Percentiles rank a stretch among this genome's conserved stretches.
Evolutionary conservation across 2,888 invertebrate species (phyloP).

Genomic region (Lasioglossum zephyrum): DNA sequence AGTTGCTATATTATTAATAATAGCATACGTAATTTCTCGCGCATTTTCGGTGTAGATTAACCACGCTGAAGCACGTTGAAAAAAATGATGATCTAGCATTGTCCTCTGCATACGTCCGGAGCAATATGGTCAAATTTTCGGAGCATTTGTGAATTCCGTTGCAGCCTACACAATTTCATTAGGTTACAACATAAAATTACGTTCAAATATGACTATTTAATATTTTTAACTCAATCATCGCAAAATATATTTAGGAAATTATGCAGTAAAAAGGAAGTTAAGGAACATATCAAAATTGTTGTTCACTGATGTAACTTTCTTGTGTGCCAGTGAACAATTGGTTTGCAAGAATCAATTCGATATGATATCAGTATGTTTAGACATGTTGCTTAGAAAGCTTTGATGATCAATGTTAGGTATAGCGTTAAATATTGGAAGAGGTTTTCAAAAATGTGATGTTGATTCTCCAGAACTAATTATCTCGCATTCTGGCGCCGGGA

Average conservation of each 20-base stretch:
- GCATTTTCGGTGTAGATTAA: not conserved
- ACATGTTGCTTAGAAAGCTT: not conserved
- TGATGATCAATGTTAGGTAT: not conserved
- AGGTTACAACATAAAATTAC: not conserved
- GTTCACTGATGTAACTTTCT: not conserved
- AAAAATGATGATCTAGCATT: not conserved
- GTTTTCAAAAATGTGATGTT: conserved; percentile 10
- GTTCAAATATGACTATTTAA: not conserved
- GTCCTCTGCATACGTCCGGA: not conserved
- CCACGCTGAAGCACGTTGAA: not conserved
- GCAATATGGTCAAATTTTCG: not conserved
- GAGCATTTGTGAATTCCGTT: not conserved
- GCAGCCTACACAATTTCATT: not conserved
- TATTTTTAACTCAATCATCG: not conserved
- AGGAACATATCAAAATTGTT: not conserved
- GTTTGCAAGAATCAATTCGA: not conserved
- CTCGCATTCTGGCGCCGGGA: conserved; percentile 47
- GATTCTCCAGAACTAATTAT: conserved; percentile 44
- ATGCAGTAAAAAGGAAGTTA: too few species aligned
- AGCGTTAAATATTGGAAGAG: not conserved
- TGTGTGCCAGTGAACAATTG: not conserved
- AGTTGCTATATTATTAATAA: not conserved
- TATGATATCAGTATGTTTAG: not conserved
- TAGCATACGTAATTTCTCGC: not conserved
- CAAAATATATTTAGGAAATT: not conserved